phyloP scores from a whole-genome alignment of 2,888 invertebrate genomes.

The Cinara cedri region DNA sequence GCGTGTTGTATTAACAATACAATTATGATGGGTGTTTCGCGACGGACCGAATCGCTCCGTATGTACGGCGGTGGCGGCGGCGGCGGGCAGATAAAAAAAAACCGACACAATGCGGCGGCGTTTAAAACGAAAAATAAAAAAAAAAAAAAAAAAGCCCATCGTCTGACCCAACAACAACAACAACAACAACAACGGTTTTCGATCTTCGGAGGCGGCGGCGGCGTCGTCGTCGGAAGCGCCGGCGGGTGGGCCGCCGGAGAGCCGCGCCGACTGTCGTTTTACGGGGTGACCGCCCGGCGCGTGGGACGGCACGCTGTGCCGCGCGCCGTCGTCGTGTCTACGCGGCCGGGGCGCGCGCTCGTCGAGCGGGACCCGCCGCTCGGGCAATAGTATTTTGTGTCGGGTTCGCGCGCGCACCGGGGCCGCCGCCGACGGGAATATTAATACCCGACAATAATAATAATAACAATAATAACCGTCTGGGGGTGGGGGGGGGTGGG shows the following conservation, averaged over 20 bases:
- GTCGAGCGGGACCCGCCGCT: too few species aligned
- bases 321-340: background rate
- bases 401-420: too few species aligned
- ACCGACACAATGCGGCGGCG: slow-evolving; percentile 30
- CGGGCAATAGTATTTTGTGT: too few species aligned
- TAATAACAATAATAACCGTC: too few species aligned
- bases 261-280: background rate
- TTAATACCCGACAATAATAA: too few species aligned
- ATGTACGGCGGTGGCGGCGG: background rate
- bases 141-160: slow-evolving; percentile 31
- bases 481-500: too few species aligned
- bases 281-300: slow-evolving; percentile 44
- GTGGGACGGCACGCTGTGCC: slow-evolving; percentile 35
- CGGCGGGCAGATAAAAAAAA: background rate
- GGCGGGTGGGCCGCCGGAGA: slow-evolving; percentile 28
- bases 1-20: too few species aligned
- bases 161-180: too few species aligned
- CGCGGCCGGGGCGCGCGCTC: background rate
- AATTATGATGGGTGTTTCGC: too few species aligned
- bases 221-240: slow-evolving; percentile 19
- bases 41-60: background rate
- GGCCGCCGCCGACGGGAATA: too few species aligned
- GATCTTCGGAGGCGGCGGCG: slow-evolving; percentile 15
- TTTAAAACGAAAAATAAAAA: slow-evolving; percentile 6
- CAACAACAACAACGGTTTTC: slow-evolving; percentile 32